Evolutionary conservation across 1,140 invertebrate species (phyloP).

Genomic region (Scaptomyza hsui): DNA sequence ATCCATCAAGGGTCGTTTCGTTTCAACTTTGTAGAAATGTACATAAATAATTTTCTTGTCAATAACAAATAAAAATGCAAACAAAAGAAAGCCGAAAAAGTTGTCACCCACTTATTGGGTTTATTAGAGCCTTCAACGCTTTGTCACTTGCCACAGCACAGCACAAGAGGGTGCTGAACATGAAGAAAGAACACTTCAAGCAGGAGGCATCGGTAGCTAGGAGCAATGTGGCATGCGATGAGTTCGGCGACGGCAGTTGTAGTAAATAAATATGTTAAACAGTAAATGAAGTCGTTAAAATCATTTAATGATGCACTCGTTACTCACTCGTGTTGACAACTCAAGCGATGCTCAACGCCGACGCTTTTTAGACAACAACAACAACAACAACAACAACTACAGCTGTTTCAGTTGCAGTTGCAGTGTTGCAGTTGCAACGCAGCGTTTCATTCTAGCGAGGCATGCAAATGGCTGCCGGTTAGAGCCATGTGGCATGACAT

Average conservation of each 20-base stretch:
- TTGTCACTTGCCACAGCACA: neutral
- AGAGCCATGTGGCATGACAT: slow-evolving; percentile 52
- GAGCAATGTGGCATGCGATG: slow-evolving; percentile 4
- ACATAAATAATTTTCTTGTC: neutral
- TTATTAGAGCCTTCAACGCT: slow-evolving; percentile 2
- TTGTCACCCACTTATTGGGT: slow-evolving; percentile 6
- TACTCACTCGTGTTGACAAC: slow-evolving; percentile 73
- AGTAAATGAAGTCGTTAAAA: slow-evolving; percentile 81
- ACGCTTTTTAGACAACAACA: slow-evolving; percentile 2
- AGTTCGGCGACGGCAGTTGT: slow-evolving; percentile 41
- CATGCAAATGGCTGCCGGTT: slow-evolving; percentile 35
- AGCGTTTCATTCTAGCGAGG: slow-evolving; percentile 61
- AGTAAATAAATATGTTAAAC: slow-evolving; percentile 80
- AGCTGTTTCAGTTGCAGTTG: slow-evolving; percentile 1
- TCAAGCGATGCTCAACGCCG: slow-evolving; percentile 43
- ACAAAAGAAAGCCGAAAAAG: neutral
- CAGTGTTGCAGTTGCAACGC: slow-evolving; percentile 12
- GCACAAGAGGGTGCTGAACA: too few species aligned
- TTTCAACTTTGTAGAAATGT: neutral
- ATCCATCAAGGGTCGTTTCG: neutral
- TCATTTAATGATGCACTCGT: slow-evolving; percentile 79
- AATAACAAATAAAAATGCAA: too few species aligned
- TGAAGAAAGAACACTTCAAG: neutral
- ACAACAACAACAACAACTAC: neutral
- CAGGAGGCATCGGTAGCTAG: neutral